phyloP scores from a whole-genome alignment of 2,888 invertebrate species.

The Steinernema carpocapsae region DNA sequence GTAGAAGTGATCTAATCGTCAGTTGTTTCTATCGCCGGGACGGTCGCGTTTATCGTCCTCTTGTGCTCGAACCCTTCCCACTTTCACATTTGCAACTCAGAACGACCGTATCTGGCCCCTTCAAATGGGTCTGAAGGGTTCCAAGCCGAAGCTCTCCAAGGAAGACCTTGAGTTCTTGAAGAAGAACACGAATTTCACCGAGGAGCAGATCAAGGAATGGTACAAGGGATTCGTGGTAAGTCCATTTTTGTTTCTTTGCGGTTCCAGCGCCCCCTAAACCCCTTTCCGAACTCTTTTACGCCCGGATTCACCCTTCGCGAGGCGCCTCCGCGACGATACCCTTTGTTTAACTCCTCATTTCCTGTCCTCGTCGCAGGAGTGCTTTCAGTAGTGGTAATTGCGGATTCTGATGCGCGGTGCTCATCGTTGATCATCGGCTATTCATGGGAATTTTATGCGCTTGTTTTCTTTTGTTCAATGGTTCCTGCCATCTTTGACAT shows the following conservation, averaged over 20 bases:
- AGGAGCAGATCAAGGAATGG: conserved; percentile 99
- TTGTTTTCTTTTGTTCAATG: conserved; percentile 28
- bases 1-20: conserved; percentile 20
- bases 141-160: conserved; percentile 69
- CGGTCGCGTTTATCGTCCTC: conserved; percentile 18
- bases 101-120: conserved; percentile 32
- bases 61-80: not conserved
- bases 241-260: conserved; percentile 47
- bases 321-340: not conserved
- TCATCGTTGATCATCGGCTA: conserved; percentile 34
- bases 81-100: conserved; percentile 26
- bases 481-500: conserved; percentile 12
- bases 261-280: not conserved
- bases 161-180: conserved; percentile 99
- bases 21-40: not conserved
- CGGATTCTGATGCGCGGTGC: conserved; percentile 17
- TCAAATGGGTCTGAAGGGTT: conserved; percentile 67
- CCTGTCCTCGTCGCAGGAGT: not conserved
- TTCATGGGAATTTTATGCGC: conserved; percentile 35
- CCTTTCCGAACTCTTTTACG: not conserved
- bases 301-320: not conserved
- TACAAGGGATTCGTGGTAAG: conserved; percentile 98
- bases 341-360: not conserved
- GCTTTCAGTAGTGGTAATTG: conserved; percentile 20
- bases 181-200: conserved; percentile 95